phyloP scores from a whole-genome alignment of 2,888 invertebrate genomes.

The Rosalia funebris region DNA sequence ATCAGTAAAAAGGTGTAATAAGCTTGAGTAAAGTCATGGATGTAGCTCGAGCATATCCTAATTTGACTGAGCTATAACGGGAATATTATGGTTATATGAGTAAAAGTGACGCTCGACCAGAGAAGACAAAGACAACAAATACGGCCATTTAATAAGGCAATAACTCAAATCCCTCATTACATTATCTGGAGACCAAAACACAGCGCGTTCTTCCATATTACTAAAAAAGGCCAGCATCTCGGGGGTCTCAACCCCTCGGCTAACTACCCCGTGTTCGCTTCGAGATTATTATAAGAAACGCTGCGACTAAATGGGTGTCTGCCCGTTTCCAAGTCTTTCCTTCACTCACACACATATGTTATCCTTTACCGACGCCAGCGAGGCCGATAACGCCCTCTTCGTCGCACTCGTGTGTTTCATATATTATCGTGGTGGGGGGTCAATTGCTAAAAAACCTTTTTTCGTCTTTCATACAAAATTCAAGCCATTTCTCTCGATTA shows the following conservation, averaged over 20 bases:
- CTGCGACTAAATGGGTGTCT: slow-evolving; percentile 62
- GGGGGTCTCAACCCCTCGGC: slow-evolving; percentile 45
- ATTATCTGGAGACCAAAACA: slow-evolving; percentile 58
- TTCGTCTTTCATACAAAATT: slow-evolving; percentile 64
- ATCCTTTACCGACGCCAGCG: neutral
- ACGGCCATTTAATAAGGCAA: slow-evolving; percentile 58
- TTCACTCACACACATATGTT: slow-evolving; percentile 38
- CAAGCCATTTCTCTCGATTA: slow-evolving; percentile 64
- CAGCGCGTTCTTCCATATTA: slow-evolving; percentile 55
- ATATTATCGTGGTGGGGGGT: slow-evolving; percentile 61
- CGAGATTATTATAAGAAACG: slow-evolving; percentile 63
- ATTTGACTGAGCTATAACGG: neutral
- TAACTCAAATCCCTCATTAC: slow-evolving; percentile 61
- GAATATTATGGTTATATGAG: slow-evolving; percentile 26
- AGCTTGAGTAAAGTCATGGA: too few relatives aligned
- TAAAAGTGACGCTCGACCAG: slow-evolving; percentile 31
- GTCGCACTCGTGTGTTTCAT: slow-evolving; percentile 55
- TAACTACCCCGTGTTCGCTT: slow-evolving; percentile 56
- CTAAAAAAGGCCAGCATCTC: slow-evolving; percentile 53
- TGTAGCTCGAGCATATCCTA: neutral
- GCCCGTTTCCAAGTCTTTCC: slow-evolving; percentile 49
- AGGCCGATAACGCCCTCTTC: slow-evolving; percentile 17
- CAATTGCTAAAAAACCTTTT: slow-evolving; percentile 63
- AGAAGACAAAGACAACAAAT: slow-evolving; percentile 41
- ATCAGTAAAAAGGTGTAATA: too few relatives aligned